Evolutionary conservation across 23 tunicate genomes (phyloP).

Genomic region (Styela plicata): DNA sequence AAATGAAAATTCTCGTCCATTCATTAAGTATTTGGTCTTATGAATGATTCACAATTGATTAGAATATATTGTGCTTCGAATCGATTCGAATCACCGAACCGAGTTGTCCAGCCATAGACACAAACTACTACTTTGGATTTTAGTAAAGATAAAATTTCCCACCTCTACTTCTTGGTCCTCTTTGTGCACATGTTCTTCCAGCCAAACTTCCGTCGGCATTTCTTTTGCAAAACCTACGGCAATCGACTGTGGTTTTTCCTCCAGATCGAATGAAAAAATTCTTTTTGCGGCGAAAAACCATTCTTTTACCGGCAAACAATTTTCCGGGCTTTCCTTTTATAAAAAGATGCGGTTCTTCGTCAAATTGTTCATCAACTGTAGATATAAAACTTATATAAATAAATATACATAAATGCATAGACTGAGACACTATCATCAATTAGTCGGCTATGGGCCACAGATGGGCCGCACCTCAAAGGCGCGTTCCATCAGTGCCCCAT

Average conservation of each 20-base stretch:
- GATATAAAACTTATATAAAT: too few species aligned
- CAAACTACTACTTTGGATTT: too few species aligned
- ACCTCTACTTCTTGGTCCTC: background rate
- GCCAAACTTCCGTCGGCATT: background rate
- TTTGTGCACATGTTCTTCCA: background rate
- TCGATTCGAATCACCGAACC: too few species aligned
- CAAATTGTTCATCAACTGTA: background rate
- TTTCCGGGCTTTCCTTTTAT: background rate
- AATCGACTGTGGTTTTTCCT: background rate
- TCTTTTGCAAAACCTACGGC: background rate
- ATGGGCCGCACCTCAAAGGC: too few species aligned
- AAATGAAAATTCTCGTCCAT: too few species aligned
- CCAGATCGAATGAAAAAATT: background rate
- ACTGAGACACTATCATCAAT: background rate
- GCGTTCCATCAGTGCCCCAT: too few species aligned
- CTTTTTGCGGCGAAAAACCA: background rate
- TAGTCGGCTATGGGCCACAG: too few species aligned
- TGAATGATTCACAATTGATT: too few species aligned
- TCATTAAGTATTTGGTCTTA: too few species aligned
- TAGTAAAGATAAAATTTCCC: too few species aligned
- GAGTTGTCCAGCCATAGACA: too few species aligned
- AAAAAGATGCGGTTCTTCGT: background rate
- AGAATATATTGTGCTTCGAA: too few species aligned
- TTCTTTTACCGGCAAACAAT: background rate
- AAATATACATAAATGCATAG: background rate